Conservation (phyloP, 2,888 invertebrate species). For the Oscheius sp. region DNA sequence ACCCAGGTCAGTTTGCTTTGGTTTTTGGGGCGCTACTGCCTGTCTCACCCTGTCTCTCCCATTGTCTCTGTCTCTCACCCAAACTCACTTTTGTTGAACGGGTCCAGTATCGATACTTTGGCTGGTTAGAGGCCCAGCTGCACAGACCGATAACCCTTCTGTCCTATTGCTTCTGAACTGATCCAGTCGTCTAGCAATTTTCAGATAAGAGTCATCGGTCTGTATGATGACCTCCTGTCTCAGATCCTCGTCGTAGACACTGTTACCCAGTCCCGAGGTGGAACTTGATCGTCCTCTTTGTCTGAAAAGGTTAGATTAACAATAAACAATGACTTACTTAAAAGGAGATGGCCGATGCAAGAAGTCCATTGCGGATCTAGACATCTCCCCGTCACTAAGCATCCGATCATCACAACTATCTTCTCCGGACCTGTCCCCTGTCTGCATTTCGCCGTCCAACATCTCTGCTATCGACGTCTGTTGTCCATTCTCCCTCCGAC, state of each 20-base stretch:
- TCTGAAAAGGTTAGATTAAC: background rate
- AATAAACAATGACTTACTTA: background rate
- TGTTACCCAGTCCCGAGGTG: constrained; percentile 52
- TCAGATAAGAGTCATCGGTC: constrained; percentile 73
- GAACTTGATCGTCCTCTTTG: constrained; percentile 50
- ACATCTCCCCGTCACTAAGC: constrained; percentile 18
- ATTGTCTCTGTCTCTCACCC: too few species aligned
- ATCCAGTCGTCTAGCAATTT: constrained; percentile 70
- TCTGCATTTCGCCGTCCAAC: constrained; percentile 26
- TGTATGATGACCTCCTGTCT: constrained; percentile 70
- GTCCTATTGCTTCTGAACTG: constrained; percentile 60
- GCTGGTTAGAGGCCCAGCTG: constrained; percentile 50
- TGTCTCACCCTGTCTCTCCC: too few species aligned
- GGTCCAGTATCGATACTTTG: background rate
- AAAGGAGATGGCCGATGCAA: background rate
- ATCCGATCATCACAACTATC: constrained; percentile 24
- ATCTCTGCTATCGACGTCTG: constrained; percentile 17
- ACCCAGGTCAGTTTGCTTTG: too few species aligned
- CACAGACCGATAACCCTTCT: constrained; percentile 58
- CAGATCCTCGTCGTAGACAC: constrained; percentile 52
- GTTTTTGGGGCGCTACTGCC: too few species aligned
- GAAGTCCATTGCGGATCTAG: constrained; percentile 21
- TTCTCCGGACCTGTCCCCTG: constrained; percentile 11
- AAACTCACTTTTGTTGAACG: constrained; percentile 4
- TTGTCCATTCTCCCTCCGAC: constrained; percentile 3